Base-by-base conservation (phyloP, 1,140 invertebrate species). In the Zaprionus gabonicus region DNA sequence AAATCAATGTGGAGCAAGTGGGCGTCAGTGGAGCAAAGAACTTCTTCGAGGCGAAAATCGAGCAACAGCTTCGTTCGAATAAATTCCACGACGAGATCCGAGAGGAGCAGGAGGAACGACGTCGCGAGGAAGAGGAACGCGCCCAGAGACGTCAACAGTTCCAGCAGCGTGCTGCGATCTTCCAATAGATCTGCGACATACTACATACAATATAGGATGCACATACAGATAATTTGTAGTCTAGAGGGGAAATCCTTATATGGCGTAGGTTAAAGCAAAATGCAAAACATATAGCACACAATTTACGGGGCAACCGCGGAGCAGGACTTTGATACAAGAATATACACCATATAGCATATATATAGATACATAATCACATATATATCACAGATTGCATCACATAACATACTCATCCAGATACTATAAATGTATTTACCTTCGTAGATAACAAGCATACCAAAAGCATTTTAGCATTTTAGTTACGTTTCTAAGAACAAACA, bases 21-120 rank as follows among this genome's bases (percentile, higher is more conserved):
- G 97, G 97, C 23, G 97, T 98, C 0, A 96, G 95, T 71, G 97
- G 97, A 27, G 97, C 97, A 3, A 98, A 98, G 92, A 95, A 96
- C 86, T 98, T 98, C 93, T 98, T 98, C 85, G 97, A 98, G 94
- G 97, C 97, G 3, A 98, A 98, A 95, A 98, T 98, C 79, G 96
- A 97, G 92, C 96, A 98, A 91, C 93, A 97, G 38, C 93, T 95
- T 9, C 96, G 96, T 82, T 94, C 95, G 55, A 97, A 95, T 82
- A 97, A 97, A 93, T 98, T 98, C 92, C 97, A 97, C 83, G 95
- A 96, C 77, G 97, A 98, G 93, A 97, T 98, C 53, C 94, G 96
- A 59, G 95, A 96, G 91, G 97, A 98, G 92, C 96, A 98, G 88
- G 97, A 98, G 88, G 96, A 97, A 80, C 95, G 96, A 82, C 96